Base-by-base conservation (phyloP, 2,113 vertebrate genomes). In the Stegastes partitus region DNA sequence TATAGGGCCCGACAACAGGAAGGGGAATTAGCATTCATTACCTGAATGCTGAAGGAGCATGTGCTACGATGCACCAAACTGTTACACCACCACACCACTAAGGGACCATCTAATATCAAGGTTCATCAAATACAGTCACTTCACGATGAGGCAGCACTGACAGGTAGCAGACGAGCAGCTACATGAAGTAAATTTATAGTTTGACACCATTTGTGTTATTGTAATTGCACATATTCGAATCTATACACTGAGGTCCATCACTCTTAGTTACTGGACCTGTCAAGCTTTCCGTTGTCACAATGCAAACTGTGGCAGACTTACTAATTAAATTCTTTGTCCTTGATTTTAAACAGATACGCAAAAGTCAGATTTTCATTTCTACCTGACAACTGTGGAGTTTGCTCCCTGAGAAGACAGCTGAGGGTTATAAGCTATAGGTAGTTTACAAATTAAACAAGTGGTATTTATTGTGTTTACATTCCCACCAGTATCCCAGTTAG, bases 61-160 rank as follows among this genome's bases (percentile, higher is more conserved):
- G 57, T 65, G 19, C 26, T 61, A 66, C 26, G 22, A 83, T 39
- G 37, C 57, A 85, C 56, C 25, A 18, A 49, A 82, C 51, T 70
- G 45, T 62, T 69, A 84, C 82, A 88, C 68, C 79, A 89, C 62
- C 78, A 93, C 80, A 89, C 55, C 79, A 90, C 81, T 50, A 70
- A 78, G 82, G 77, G 63, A 28, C 22, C 23, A 47, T 19, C 54
- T 79, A 83, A 37, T 68, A 66, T 58, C 45, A 47, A 55, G 34
- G 64, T 53, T 74, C 26, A 64, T 66, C 42, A 82, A 73, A 79
- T 45, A 86, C 45, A 76, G 23, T 71, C 77, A 87, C 75, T 65
- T 73, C 54, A 90, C 78, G 47, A 68, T 25, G 70, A 76, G 18
- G 57, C 47, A 64, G n/a, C 39, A 45, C 54, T 59, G 25, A 79